Evolutionary conservation across 2,113 vertebrate species (phyloP), one percentile per base, ranked within the genome.

Genomic region (Mustelus asterias): DNA sequence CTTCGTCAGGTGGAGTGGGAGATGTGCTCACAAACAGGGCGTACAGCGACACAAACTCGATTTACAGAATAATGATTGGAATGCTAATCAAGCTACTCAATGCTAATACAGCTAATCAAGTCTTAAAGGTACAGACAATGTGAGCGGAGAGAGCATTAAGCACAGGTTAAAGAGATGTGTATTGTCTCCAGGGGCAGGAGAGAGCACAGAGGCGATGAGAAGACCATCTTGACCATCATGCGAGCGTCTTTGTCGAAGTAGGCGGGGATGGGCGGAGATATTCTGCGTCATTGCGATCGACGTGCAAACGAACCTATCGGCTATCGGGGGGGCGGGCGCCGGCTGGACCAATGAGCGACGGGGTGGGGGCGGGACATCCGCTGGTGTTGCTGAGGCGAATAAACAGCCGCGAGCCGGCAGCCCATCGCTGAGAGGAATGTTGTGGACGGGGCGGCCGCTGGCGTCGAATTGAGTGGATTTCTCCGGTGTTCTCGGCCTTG

Each of bases 381-480:
- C 37, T 26, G 20, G 94, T 24, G 94, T 72, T 95, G 94, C 94
- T 95, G 94, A 95, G 94, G 94, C 70, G 94, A 95, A 69, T 76
- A 76, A 95, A 95, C 94, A 95, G 29, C 1, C 11, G 41, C 54
- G 94, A n/a, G 90, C n/a, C n/a, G 92, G n/a, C 63, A 29, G 0
- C 33, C 20, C 10, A 13, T 54, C 48, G 5, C 2, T 60, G 24
- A 58, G 24, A 60, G 24, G 48, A 90, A 90, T 58, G 54, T 58
- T 54, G 3, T 1, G 11, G 58, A 63, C 33, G 6, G 88, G 14
- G 10, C n/a, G 6, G 60, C 5, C 6, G 3, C n/a, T 37, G 33
- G 33, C 41, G 67, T 95, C n/a, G 67, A 95, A 16, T 48, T 95
- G 92, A 41, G n/a, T 41, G 13, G 29, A 5, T 7, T 16, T n/a